These are phyloP conservation scores for Zosterops pallidus DNA, from an alignment of 2,113 vertebrate genomes.

Conservation along the genomic window DNA sequence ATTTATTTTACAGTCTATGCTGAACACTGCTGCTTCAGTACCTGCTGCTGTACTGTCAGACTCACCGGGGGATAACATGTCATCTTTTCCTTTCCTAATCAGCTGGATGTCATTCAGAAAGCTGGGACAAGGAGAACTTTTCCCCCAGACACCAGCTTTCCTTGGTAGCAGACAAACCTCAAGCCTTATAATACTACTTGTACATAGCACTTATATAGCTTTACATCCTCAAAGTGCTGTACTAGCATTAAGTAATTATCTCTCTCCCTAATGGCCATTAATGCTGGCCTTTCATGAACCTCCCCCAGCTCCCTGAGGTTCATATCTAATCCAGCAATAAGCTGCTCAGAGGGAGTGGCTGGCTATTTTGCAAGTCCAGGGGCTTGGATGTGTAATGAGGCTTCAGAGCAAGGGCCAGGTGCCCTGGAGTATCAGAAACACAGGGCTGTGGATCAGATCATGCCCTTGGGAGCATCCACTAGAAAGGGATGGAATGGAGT, in stretches of 20 bases:
- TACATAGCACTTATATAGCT: conserved; percentile 12
- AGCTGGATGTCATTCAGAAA: conserved; percentile 50
- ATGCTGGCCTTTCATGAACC: conserved; percentile 49
- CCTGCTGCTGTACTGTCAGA: not conserved
- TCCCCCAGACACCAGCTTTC: conserved; percentile 40
- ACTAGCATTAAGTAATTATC: conserved; percentile 32
- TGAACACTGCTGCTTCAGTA: not conserved
- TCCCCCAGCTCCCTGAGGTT: conserved; percentile 20
- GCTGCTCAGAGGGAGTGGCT: conserved; percentile 28
- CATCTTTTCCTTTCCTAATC: conserved; percentile 39
- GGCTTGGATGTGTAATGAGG: not conserved
- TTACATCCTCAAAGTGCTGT: conserved; percentile 30
- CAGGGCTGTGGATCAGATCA: not conserved
- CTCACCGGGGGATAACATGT: not conserved
- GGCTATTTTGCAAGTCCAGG: not conserved
- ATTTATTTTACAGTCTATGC: not conserved
- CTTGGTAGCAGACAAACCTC: conserved; percentile 33
- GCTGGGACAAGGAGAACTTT: conserved; percentile 44
- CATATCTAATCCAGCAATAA: conserved; percentile 39
- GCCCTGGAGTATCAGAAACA: not conserved
- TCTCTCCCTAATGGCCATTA: conserved; percentile 60
- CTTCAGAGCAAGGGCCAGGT: conserved; percentile 13
- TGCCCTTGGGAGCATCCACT: not conserved
- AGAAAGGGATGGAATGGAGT: not conserved
- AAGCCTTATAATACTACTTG: not conserved